Percentiles rank a stretch among this genome's conserved stretches.
Conservation (phyloP, 2,113 vertebrate species). For the Pedetes capensis region DNA sequence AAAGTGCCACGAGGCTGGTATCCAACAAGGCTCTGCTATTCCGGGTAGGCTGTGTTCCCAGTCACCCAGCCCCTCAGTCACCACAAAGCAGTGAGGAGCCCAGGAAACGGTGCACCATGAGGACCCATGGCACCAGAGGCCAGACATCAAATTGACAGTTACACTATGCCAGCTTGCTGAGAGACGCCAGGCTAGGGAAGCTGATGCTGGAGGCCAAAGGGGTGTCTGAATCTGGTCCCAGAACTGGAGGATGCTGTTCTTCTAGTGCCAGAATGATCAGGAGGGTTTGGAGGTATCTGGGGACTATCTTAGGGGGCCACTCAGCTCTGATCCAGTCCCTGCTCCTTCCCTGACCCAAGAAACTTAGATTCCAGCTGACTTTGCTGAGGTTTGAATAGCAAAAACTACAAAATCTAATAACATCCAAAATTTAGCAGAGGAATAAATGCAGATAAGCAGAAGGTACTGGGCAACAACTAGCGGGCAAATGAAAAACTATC, state of each 20-base stretch:
- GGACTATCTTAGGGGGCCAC: background rate
- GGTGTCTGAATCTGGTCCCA: background rate
- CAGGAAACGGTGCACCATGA: slow-evolving; percentile 55
- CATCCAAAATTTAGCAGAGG: background rate
- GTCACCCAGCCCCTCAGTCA: slow-evolving; percentile 50
- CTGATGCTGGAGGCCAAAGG: background rate
- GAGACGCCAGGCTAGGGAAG: slow-evolving; percentile 64
- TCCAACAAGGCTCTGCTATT: slow-evolving; percentile 63
- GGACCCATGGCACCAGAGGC: slow-evolving; percentile 58
- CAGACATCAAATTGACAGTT: slow-evolving; percentile 78
- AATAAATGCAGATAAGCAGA: background rate
- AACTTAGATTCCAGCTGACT: background rate
- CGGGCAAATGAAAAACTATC: background rate
- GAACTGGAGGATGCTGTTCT: background rate
- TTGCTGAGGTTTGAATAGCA: slow-evolving; percentile 7
- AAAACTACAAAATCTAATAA: background rate
- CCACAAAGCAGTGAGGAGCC: slow-evolving; percentile 71
- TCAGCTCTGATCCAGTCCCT: background rate
- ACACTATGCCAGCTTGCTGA: slow-evolving; percentile 58
- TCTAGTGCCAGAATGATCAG: slow-evolving; percentile 1
- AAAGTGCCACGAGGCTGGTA: slow-evolving; percentile 61
- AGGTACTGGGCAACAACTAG: background rate
- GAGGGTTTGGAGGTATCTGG: background rate
- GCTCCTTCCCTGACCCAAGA: background rate
- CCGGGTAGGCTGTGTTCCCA: slow-evolving; percentile 48